Evolutionary conservation across 92 coral and sea anemone genomes (phyloP), one percentile per base, ranked within the genome.

Genomic region (Parazoanthus darwini): DNA sequence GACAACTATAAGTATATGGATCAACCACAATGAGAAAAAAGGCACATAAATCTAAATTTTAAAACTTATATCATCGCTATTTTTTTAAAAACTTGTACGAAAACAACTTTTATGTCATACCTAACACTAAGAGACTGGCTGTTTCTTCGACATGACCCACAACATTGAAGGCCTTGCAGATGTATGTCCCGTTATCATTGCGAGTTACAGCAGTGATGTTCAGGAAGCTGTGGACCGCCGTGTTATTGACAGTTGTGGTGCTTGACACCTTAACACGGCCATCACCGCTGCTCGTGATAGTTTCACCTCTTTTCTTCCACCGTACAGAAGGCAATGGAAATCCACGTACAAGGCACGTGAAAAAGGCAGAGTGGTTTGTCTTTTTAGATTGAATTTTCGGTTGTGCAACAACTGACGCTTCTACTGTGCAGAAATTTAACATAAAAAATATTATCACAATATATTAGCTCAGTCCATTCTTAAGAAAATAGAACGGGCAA

Each of bases 121-220:
- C 79, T 14, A 74, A 20, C 10, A 74, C 79, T 74, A 36, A 2
- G 0, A 74, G 46, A 42, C 44, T 74, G 10, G 79, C 6, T 74
- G 42, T 38, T 42, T 36, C 46, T 4, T 8, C 38, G 4, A 74
- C 5, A 35, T 6, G 8, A 74, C 48, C 79, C 44, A 74, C 0
- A 15, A 74, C 79, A 36, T 74, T 74, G 50, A 50, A 35, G 50
- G 79, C 79, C 4, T 74, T 50, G 79, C 79, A 74, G 44, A 14
- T 22, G n/a, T 74, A 74, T 20, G 46, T 36, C 13, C 79, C 79
- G 23, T 37, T 74, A 6, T 74, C 46, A 3, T n/a, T 7, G 23
- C 79, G 79, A 36, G 79, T 35, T 37, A 74, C 11, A 42, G 23
- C 2, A 37, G 79, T 37, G 10, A 74, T 74, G 23, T 74, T 74